These are phyloP conservation scores for Eufriesea mexicana DNA, from an alignment of 1,140 invertebrate genomes.

Conservation along the genomic window DNA sequence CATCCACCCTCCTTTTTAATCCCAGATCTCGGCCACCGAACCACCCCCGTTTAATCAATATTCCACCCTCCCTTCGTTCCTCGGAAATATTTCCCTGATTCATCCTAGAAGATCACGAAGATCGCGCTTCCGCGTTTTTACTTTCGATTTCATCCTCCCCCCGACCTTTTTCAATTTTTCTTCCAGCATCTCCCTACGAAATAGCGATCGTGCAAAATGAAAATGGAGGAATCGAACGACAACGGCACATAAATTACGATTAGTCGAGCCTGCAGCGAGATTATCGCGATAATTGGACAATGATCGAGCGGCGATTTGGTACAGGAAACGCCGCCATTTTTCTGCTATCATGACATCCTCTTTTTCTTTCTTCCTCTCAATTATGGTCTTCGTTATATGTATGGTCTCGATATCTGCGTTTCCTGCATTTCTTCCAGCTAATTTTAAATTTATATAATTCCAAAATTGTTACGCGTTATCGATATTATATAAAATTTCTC, in stretches of 20 bases:
- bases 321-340: no score
- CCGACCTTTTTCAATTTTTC: neutral
- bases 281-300: conserved; percentile 9
- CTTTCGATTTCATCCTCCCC: neutral
- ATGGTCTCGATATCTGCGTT: no score
- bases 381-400: no score
- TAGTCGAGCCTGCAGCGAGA: neutral
- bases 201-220: neutral
- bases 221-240: no score
- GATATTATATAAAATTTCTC: no score
- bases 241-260: conserved; percentile 8
- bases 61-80: neutral
- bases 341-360: neutral
- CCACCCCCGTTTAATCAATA: conserved; percentile 9
- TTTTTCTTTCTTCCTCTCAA: neutral
- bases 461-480: no score
- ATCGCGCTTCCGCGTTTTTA: neutral
- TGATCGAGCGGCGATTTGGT: neutral
- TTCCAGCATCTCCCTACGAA: neutral
- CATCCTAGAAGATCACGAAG: no score
- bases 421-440: no score
- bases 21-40: neutral
- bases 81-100: neutral
- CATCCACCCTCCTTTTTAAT: neutral
- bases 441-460: no score